Percentiles rank a stretch among this genome's conserved stretches.
phyloP scores from a whole-genome alignment of 2,113 vertebrate genomes.

The Tupaia tana region DNA sequence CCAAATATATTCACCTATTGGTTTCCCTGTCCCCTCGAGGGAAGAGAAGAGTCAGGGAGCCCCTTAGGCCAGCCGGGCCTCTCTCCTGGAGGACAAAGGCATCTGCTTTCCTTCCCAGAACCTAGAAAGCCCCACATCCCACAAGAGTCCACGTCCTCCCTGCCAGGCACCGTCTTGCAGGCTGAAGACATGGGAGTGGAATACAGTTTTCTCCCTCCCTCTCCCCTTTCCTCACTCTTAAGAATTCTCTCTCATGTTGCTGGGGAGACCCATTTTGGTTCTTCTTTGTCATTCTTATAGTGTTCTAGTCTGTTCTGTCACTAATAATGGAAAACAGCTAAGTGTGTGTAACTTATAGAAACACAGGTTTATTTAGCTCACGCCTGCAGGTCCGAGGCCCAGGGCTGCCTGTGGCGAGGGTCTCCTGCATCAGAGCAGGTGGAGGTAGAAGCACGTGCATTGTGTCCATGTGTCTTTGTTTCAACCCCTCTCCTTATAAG shows the following conservation, averaged over 20 bases:
- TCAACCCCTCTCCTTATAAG: too few relatives aligned
- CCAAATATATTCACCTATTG: fast-evolving
- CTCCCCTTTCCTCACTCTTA: too few relatives aligned
- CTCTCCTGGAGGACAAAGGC: background rate
- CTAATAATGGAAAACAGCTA: too few relatives aligned
- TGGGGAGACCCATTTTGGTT: background rate
- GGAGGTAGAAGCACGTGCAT: too few relatives aligned
- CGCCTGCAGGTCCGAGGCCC: too few relatives aligned
- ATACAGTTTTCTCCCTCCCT: background rate
- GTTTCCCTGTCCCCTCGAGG: background rate
- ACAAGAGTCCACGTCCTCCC: background rate
- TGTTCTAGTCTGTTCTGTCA: too few relatives aligned
- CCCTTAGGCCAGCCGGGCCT: background rate
- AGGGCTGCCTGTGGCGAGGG: too few relatives aligned
- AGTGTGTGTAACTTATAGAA: too few relatives aligned
- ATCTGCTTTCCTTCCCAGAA: background rate
- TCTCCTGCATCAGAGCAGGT: too few relatives aligned
- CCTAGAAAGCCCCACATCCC: background rate
- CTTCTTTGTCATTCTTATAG: background rate
- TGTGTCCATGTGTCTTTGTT: too few relatives aligned
- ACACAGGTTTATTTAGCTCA: too few relatives aligned
- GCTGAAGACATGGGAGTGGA: background rate
- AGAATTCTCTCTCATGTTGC: background rate
- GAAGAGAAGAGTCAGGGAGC: background rate
- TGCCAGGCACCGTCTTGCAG: background rate